Evolutionary conservation across 2,113 vertebrate genomes (phyloP).

Genomic region (Leucopsar rothschildi): DNA sequence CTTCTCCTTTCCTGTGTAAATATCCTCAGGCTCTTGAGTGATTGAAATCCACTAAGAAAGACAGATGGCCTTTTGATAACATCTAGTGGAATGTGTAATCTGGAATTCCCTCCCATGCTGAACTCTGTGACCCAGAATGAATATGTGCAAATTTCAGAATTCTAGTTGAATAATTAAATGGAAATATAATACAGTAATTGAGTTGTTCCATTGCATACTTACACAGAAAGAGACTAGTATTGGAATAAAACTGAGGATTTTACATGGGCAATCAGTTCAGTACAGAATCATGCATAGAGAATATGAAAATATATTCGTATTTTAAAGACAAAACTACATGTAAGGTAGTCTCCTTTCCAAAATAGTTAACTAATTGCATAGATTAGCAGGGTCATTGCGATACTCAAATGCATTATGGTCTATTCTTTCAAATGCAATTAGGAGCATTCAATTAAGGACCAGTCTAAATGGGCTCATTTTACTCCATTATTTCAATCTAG

Average conservation of each 20-base stretch:
- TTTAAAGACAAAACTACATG: not conserved
- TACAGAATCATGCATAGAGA: not conserved
- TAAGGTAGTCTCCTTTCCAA: not conserved
- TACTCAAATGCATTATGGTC: conserved; percentile 32
- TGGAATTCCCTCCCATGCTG: conserved; percentile 2
- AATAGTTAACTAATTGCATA: conserved; percentile 48
- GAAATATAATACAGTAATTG: conserved; percentile 1
- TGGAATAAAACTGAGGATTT: not conserved
- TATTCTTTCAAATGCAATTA: conserved; percentile 62
- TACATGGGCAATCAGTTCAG: not conserved
- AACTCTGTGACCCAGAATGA: conserved; percentile 34
- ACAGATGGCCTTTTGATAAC: conserved; percentile 47
- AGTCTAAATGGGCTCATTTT: conserved; percentile 52
- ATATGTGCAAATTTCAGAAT: conserved; percentile 20
- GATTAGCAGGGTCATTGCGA: conserved; percentile 19
- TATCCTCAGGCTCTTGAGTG: conserved; percentile 2
- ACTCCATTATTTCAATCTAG: conserved; percentile 61
- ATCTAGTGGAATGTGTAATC: conserved; percentile 49
- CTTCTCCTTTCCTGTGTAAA: not conserved
- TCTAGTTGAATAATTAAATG: conserved; percentile 33
- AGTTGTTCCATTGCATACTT: not conserved
- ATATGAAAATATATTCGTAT: not conserved
- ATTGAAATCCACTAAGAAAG: conserved; percentile 28
- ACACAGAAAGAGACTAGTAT: not conserved
- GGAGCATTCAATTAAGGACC: conserved; percentile 47